Evolutionary conservation across 2,113 vertebrate species (phyloP).

Genomic region (Loxodonta africana): DNA sequence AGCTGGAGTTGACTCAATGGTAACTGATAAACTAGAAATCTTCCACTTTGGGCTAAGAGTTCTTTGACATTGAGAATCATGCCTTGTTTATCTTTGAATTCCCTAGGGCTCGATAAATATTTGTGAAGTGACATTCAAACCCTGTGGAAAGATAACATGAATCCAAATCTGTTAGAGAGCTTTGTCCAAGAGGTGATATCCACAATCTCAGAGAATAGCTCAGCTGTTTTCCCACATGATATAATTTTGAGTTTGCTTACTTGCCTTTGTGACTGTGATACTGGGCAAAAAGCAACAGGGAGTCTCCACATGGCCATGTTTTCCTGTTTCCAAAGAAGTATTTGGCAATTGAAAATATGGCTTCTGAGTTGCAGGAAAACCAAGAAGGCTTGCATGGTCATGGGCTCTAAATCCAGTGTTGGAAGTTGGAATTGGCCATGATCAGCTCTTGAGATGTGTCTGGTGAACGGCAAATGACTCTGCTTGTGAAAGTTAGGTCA

Average conservation of each 20-base stretch:
- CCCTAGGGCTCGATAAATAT: neutral
- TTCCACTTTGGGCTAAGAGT: neutral
- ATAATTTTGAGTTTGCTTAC: neutral
- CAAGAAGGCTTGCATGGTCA: neutral
- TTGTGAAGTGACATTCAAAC: neutral
- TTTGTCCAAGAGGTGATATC: neutral
- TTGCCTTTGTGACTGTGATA: neutral
- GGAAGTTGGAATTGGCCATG: neutral
- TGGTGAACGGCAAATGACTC: neutral
- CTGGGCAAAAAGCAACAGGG: neutral
- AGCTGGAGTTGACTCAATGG: too few species aligned
- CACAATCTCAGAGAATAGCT: neutral
- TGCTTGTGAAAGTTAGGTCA: neutral
- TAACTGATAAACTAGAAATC: too few species aligned
- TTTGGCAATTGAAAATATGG: neutral
- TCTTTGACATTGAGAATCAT: neutral
- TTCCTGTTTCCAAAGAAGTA: slow-evolving; percentile 38
- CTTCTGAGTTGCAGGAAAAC: neutral
- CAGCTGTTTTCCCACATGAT: neutral
- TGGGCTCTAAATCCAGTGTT: neutral
- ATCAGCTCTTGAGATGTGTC: neutral
- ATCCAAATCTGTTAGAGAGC: neutral
- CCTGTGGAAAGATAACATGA: neutral
- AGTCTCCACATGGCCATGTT: neutral
- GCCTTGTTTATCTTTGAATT: neutral